Evolutionary conservation across 2,888 invertebrate genomes (phyloP), one percentile per base, ranked within the genome.

Genomic region (Chironomus tentans): DNA sequence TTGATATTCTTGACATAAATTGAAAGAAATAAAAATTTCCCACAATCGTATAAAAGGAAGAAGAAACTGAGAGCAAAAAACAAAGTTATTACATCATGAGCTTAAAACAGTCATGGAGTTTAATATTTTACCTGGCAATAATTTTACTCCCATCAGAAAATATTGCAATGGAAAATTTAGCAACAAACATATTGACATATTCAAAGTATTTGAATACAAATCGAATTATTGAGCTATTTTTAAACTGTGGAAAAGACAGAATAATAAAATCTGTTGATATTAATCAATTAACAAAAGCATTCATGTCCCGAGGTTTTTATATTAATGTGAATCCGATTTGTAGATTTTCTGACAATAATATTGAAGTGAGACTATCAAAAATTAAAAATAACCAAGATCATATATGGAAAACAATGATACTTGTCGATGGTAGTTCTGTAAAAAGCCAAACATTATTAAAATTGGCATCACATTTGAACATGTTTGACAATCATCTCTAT

Each of bases 401-500:
- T 50, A 4, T 13, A 12, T n/a, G 50, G n/a, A 15, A 18, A 2
- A 62, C 18, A 62, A 18, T 62, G 21, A 62, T 62, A 21, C 4
- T 62, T 18, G 62, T 62, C 21, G 62, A 62, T 62, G 18, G 21
- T 24, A 4, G 24, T 2, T 24, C 24, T 3, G 4, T 24, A 4
- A 4, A 24, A 4, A 24, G 24, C 4, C 24, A 4, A 24, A 4
- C 2, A 24, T 24, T 76, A 50, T n/a, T n/a, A 4, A 12, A n/a
- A n/a, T 62, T 83, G 84, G 83, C 83, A 80, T 84, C 84, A 78
- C 79, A 81, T 78, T 81, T 81, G 81, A 81, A 81, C 80, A 80
- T 83, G 78, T 83, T 83, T 80, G 83, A 82, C 80, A 80, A 82
- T 79, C 81, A 82, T 80, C 82, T 82, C 82, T 83, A 84, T 80